phyloP scores from a whole-genome alignment of 37 sponge, comb jelly and placozoan species.

The Agelas oroides region DNA sequence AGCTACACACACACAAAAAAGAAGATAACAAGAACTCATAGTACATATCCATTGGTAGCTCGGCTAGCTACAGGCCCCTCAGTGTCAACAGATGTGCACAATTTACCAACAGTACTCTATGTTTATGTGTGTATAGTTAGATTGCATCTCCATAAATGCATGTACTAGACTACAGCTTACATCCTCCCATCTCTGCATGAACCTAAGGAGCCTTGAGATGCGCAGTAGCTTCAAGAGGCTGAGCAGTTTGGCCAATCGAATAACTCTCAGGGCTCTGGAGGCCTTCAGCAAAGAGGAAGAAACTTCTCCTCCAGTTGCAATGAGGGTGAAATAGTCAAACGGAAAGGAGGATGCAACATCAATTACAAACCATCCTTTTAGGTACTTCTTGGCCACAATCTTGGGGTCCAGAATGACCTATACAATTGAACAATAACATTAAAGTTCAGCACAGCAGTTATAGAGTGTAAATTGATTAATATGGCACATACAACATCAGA shows the following conservation, averaged over 20 bases:
- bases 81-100: background rate
- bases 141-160: too few species aligned
- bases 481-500: background rate
- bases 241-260: constrained; percentile 51
- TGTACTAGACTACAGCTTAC: constrained; percentile 4
- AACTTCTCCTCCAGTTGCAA: constrained; percentile 21
- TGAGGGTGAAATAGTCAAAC: constrained; percentile 44
- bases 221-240: constrained; percentile 54
- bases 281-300: constrained; percentile 49
- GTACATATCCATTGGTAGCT: background rate
- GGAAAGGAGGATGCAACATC: constrained; percentile 53
- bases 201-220: constrained; percentile 43
- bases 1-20: background rate
- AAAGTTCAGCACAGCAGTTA: background rate
- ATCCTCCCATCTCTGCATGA: constrained; percentile 59
- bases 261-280: constrained; percentile 48
- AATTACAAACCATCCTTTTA: constrained; percentile 51
- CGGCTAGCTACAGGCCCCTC: background rate
- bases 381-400: constrained; percentile 36
- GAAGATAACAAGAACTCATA: background rate
- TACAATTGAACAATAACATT: too few species aligned
- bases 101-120: too few species aligned
- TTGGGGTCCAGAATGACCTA: constrained; percentile 53
- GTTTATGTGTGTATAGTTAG: too few species aligned
- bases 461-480: too few species aligned